These are phyloP conservation scores for Chlamydotis undulata DNA, from an alignment of 2,113 vertebrate genomes.

Conservation along the genomic window DNA sequence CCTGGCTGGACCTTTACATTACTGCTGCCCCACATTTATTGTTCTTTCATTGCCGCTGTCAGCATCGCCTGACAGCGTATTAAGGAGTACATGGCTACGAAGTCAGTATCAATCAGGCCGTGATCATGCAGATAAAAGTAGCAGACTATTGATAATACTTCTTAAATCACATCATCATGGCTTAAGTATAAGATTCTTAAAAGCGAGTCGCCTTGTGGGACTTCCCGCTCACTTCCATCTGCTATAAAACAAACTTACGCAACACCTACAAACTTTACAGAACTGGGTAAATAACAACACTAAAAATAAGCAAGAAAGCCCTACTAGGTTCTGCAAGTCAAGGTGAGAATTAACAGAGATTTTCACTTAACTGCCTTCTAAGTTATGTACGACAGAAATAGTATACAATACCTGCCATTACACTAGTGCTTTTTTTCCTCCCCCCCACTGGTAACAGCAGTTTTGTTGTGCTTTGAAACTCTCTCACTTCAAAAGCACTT, in stretches of 20 bases:
- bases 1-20: conserved; percentile 82
- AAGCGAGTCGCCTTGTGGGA: conserved; percentile 62
- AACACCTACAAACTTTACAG: conserved; percentile 20
- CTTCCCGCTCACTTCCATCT: conserved; percentile 61
- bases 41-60: conserved; percentile 86
- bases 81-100: conserved; percentile 79
- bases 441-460: conserved; percentile 13
- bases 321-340: not conserved
- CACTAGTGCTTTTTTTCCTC: not conserved
- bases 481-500: conserved; percentile 76
- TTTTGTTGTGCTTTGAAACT: conserved; percentile 70
- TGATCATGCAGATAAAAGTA: conserved; percentile 82
- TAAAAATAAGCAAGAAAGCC: not conserved
- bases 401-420: conserved; percentile 31
- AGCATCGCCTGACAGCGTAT: conserved; percentile 84
- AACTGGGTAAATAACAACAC: not conserved
- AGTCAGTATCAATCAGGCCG: conserved; percentile 83
- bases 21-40: conserved; percentile 82
- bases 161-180: conserved; percentile 80
- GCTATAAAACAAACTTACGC: conserved; percentile 33
- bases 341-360: conserved; percentile 11
- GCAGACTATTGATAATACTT: conserved; percentile 80
- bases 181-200: conserved; percentile 74
- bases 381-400: not conserved
- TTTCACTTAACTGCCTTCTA: not conserved